Base-by-base conservation (phyloP, 2,888 invertebrate genomes). In the Craniophora ligustri region DNA sequence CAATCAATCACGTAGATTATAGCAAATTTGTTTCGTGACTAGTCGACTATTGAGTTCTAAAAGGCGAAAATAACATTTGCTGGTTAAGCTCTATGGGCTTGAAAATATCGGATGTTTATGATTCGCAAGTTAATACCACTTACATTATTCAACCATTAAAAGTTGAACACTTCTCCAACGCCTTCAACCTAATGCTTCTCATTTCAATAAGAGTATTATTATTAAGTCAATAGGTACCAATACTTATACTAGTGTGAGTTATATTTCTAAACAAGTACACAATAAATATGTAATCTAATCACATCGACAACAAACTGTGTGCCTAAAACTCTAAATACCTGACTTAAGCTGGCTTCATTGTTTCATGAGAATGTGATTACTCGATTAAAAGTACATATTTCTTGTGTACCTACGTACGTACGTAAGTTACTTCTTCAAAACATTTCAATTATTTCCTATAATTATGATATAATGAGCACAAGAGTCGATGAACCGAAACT, bases 401-500 rank as follows among this genome's bases (percentile, higher is more conserved):
- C 19, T 34, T 23, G n/a, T 15, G 5, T 21, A 30, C 2, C 2
- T 39, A n/a, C n/a, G n/a, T n/a, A n/a, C n/a, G n/a, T n/a, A 38
- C 32, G 19, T 26, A 30, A 14, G 32, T 6, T 10, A 35, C 11
- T n/a, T 13, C 13, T 13, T n/a, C n/a, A 14, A 40, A 50, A 7
- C 35, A 32, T 40, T 47, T 47, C 2, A 30, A 44, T 46, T 14
- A 26, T 28, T 49, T 34, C 11, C 21, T 32, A 8, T 18, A 23
- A 10, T n/a, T 3, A 15, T 23, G 38, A 35, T 35, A 47, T 30
- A 23, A 5, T 2, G 10, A 16, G 16, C 26, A n/a, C n/a, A 13
- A 10, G 8, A 23, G 54, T 53, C 44, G 21, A 45, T 63, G 54
- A 48, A 65, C 63, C 53, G 23, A 18, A 65, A 30, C 23, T 4